Evolutionary conservation across 2,888 invertebrate genomes (phyloP).

Genomic region (Drosophila rubida): DNA sequence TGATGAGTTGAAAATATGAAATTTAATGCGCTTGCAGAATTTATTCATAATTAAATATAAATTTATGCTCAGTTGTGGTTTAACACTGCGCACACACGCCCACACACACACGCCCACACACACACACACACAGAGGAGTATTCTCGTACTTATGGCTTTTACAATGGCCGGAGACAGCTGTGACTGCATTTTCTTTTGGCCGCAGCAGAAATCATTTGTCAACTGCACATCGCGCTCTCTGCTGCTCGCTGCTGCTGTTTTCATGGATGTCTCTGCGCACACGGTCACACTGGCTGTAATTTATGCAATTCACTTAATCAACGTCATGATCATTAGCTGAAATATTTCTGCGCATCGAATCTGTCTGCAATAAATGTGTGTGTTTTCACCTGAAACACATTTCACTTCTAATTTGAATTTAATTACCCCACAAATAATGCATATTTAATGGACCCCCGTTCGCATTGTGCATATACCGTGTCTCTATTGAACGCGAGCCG

Average conservation of each 20-base stretch:
- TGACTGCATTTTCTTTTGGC: constrained; percentile 28
- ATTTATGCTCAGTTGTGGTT: constrained; percentile 78
- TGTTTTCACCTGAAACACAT: constrained; percentile 29
- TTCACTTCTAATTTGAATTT: constrained; percentile 36
- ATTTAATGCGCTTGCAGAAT: constrained; percentile 75
- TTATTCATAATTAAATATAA: constrained; percentile 80
- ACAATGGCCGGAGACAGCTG: constrained; percentile 12
- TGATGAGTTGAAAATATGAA: constrained; percentile 74
- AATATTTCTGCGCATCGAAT: constrained; percentile 22
- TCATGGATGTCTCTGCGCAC: background rate
- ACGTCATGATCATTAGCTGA: constrained; percentile 31
- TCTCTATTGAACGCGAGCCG: too few species aligned
- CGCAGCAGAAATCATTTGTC: constrained; percentile 44
- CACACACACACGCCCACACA: constrained; percentile 11
- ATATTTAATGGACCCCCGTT: constrained; percentile 43
- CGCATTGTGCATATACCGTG: constrained; percentile 20
- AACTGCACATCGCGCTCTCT: constrained; percentile 8
- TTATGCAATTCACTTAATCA: constrained; percentile 38
- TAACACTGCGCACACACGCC: constrained; percentile 54
- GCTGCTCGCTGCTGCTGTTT: background rate
- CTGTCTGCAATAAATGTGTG: constrained; percentile 15
- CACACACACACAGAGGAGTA: background rate
- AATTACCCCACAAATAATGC: constrained; percentile 49
- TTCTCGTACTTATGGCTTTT: background rate
- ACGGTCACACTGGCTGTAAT: background rate